phyloP scores from a whole-genome alignment of 2,113 vertebrate genomes.

The human region GRCh38 chrX:26475501-26476000 shows the following conservation, averaged over 20 bases:
- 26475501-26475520: constrained; percentile 15
- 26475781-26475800: not conserved
- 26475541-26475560: constrained; percentile 18
- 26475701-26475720: too few relatives aligned
- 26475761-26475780: too few relatives aligned
- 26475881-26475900: not conserved
- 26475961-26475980: not conserved
- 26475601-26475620: not conserved
- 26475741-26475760: too few relatives aligned
- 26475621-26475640: not conserved
- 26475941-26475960: not conserved
- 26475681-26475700: too few relatives aligned
- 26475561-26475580: not conserved
- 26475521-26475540: not conserved
- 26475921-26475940: not conserved
- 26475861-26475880: not conserved
- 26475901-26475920: not conserved
- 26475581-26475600: not conserved
- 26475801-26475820: not conserved
- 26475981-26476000: not conserved
- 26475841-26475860: not conserved
- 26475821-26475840: not conserved
- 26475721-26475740: too few relatives aligned
- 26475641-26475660: too few relatives aligned
- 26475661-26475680: too few relatives aligned